phyloP scores from a whole-genome alignment of 2,888 invertebrate genomes.

The Atethmia centrago region DNA sequence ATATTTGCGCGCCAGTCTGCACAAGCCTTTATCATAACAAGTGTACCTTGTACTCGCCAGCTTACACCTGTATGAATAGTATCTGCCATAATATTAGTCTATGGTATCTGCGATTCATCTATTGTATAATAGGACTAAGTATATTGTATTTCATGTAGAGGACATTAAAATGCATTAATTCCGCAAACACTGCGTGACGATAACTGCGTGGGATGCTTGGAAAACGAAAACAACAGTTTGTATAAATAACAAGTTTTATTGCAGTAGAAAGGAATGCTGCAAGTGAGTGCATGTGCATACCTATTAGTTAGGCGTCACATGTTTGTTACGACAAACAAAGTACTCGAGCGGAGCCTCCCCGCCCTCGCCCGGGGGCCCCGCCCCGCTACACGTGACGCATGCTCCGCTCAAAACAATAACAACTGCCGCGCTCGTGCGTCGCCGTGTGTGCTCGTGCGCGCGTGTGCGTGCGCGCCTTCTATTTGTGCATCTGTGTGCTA shows the following conservation, averaged over 20 bases:
- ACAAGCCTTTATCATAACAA: slow-evolving; percentile 20
- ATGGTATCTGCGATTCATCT: no score
- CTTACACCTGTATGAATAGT: background rate
- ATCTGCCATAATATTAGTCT: no score
- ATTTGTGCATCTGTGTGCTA: slow-evolving; percentile 39
- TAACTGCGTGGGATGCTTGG: background rate
- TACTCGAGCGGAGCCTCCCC: slow-evolving; percentile 4
- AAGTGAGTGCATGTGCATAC: slow-evolving; percentile 29
- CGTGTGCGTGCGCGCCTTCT: slow-evolving; percentile 9
- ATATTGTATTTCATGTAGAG: no score
- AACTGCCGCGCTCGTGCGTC: slow-evolving; percentile 2
- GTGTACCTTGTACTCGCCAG: slow-evolving; percentile 20
- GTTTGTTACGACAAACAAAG: slow-evolving; percentile 34
- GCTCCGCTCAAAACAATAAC: slow-evolving; percentile 31
- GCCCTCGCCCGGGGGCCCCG: background rate
- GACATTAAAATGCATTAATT: slow-evolving; percentile 20
- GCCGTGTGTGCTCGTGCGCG: background rate
- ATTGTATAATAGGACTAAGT: no score
- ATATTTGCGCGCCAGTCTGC: no score
- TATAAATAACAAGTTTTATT: slow-evolving; percentile 46
- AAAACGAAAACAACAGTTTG: slow-evolving; percentile 36
- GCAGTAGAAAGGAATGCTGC: slow-evolving; percentile 47
- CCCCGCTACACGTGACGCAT: slow-evolving; percentile 32
- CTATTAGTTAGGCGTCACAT: slow-evolving; percentile 14
- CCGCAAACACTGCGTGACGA: slow-evolving; percentile 13